Conservation (phyloP, 2,888 invertebrate species). For the Campopleginae sp. region DNA sequence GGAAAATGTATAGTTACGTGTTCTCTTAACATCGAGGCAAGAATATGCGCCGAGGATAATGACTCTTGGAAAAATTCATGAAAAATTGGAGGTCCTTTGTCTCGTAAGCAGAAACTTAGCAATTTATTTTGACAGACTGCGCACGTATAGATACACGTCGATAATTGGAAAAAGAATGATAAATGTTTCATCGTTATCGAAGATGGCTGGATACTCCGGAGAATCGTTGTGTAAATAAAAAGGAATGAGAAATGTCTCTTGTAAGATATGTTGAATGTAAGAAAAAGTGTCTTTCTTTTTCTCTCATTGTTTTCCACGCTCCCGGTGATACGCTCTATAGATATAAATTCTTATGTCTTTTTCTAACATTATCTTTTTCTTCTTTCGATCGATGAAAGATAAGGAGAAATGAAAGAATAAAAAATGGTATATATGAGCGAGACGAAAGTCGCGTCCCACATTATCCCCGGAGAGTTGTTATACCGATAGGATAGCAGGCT, state of each 20-base stretch:
- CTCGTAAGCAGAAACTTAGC: neutral
- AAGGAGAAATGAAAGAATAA: conserved; percentile 43
- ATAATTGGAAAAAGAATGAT: neutral
- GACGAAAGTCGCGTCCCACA: conserved; percentile 53
- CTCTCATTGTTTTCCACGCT: conserved; percentile 45
- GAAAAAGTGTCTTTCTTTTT: conserved; percentile 30
- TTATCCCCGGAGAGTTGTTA: conserved; percentile 65
- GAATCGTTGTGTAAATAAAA: neutral
- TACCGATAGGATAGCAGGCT: conserved; percentile 61
- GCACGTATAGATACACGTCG: neutral
- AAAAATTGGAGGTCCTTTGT: neutral
- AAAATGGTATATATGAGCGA: conserved; percentile 21
- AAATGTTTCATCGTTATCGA: neutral
- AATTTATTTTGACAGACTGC: neutral
- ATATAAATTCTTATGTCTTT: conserved; percentile 14
- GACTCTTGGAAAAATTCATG: neutral
- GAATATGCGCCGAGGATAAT: conserved; percentile 17
- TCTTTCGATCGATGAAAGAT: conserved; percentile 62
- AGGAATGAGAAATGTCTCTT: neutral
- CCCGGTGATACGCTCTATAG: neutral
- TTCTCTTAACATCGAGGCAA: conserved; percentile 3
- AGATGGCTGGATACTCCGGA: neutral
- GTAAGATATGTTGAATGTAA: neutral
- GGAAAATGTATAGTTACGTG: conserved; percentile 28
- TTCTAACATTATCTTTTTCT: conserved; percentile 28